Evolutionary conservation across 2,888 invertebrate species (phyloP), one percentile per base, ranked within the genome.

Genomic region (Colletes collaris): DNA sequence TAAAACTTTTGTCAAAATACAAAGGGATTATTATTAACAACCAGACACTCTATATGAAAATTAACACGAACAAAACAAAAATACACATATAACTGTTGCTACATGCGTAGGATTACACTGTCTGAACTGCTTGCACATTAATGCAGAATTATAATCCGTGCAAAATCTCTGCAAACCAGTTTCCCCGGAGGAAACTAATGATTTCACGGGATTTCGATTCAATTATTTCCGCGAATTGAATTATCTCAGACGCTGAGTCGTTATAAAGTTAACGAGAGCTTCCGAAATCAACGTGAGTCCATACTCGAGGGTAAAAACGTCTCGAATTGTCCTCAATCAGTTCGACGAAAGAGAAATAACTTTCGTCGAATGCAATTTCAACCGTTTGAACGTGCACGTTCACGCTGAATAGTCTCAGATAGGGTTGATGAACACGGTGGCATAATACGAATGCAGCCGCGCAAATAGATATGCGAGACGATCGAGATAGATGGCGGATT

Each of bases 401-500:
- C 7, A 16, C n/a, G 50, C 70, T 73, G 66, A 67, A 74, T 63
- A 50, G 67, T 27, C 56, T 44, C 27, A 55, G 65, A 76, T 62
- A 66, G 13, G 68, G 66, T 37, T 79, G 74, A 75, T 64, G 79
- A 75, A 75, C 71, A 27, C 55, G 53, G 4, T 8, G 67, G 50
- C 16, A 67, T 68, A 72, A 67, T 67, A 50, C 69, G 79, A 72
- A 58, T 66, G 79, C 66, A 78, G 44, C 40, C 60, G 52, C 66
- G 67, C 59, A 64, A 53, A 50, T 64, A 78, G 73, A 71, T 73
- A 79, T 44, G 53, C 40, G 49, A 52, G 55, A 62, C 64, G 65
- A 76, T 84, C 76, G 76, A 82, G 79, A 79, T 72, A 68, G 79
- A 79, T 46, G 78, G 52, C n/a, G 74, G 72, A 76, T 84, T 85